Evolutionary conservation across 53 echinoderm and acorn worm genomes (phyloP).

Genomic region (Astropecten irregularis): DNA sequence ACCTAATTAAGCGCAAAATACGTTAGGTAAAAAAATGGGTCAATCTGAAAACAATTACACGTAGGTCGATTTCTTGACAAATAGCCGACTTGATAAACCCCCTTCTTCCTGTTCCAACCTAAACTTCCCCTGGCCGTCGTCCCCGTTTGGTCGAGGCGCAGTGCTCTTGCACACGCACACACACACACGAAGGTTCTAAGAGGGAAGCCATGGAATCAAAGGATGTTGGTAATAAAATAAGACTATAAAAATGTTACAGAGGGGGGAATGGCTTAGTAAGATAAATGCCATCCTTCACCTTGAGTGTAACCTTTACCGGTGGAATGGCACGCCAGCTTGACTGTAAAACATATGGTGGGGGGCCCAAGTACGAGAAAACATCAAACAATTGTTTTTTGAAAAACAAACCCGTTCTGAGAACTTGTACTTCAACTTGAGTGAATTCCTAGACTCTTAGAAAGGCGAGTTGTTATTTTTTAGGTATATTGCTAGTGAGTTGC

Average conservation of each 20-base stretch:
- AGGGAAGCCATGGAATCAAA: neutral
- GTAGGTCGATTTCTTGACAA: neutral
- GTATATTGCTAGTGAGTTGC: too few relatives aligned
- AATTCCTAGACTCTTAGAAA: too few relatives aligned
- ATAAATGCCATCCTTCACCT: constrained; percentile 21
- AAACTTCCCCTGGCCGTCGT: neutral
- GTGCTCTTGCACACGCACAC: too few relatives aligned
- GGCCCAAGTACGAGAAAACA: too few relatives aligned
- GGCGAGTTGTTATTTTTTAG: too few relatives aligned
- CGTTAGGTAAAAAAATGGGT: too few relatives aligned
- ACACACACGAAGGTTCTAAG: neutral
- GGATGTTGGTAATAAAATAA: constrained; percentile 30
- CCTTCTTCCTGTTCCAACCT: neutral
- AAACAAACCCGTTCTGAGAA: neutral
- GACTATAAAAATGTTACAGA: constrained; percentile 18
- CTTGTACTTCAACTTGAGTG: too few relatives aligned
- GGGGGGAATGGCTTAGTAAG: neutral
- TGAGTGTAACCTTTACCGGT: neutral
- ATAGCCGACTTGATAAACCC: neutral
- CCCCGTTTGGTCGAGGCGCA: too few relatives aligned
- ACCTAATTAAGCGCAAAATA: too few relatives aligned
- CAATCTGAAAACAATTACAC: too few relatives aligned
- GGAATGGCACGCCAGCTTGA: neutral
- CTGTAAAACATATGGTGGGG: too few relatives aligned
- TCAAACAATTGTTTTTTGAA: too few relatives aligned